Base-by-base conservation (phyloP, 2,797 vertebrate species). In the Holocentrus rufus region DNA sequence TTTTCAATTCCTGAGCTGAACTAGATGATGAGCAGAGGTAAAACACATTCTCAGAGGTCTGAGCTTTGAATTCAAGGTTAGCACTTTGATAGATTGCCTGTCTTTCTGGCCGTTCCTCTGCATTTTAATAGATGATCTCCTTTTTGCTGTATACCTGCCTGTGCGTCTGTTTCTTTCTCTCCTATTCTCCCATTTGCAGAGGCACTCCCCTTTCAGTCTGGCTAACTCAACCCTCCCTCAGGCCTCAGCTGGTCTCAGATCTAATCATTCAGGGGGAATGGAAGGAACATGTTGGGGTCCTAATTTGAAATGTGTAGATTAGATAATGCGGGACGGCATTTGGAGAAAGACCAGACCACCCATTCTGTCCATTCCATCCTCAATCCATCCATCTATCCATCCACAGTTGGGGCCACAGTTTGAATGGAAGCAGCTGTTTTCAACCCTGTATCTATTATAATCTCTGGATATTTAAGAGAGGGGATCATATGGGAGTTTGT, bases 281-380 rank as follows among this genome's bases (percentile, higher is more conserved):
- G 44, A 67, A 25, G 31, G 20, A 70, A 44, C 65, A 65, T 15
- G 30, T 25, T 2, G 22, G 27, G n/a, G 25, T 73, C 64, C 66
- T 82, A 14, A 82, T 74, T 72, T 72, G 25, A 82, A 78, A 68
- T 60, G 69, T 77, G 54, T 59, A 77, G 71, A 81, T 87, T 68
- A 74, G 65, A 80, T 64, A 72, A 79, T 63, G 39, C 59, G 52
- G 22, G 46, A 44, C 57, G 66, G 52, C 55, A 25, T 62, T n/a
- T 73, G 65, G 55, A 80, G 61, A 59, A 76, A 77, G 34, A 74
- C 22, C 65, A 79, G 67, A 68, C 70, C 74, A 70, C 57, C 67
- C 55, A 61, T 31, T 20, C 53, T 42, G 34, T 22, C 34, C 52
- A 22, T 42, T 20, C 30, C 52, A 27, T 31, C 44, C 4, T 31